Conservation (phyloP, 2,113 vertebrate genomes). For the Colistium nudipinnis region DNA sequence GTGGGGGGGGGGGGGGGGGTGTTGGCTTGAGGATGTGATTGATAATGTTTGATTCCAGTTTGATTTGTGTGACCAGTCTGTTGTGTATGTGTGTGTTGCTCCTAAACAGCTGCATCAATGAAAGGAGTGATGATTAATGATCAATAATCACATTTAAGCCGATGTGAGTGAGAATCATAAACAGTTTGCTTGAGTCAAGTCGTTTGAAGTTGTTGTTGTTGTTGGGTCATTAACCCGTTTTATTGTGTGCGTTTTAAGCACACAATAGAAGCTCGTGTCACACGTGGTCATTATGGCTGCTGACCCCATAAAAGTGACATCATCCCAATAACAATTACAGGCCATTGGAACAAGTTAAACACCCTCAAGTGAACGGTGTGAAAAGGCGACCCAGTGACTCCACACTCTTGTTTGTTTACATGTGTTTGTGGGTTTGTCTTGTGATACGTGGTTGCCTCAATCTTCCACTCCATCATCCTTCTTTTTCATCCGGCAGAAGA, state of each 20-base stretch:
- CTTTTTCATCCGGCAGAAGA: slow-evolving; percentile 50
- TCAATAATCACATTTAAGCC: too few relatives aligned
- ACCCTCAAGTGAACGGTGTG: slow-evolving; percentile 34
- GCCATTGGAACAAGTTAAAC: slow-evolving; percentile 36
- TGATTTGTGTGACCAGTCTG: not conserved
- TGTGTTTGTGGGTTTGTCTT: slow-evolving; percentile 44
- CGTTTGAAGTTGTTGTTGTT: slow-evolving; percentile 35
- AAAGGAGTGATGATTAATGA: too few relatives aligned
- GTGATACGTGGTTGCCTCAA: slow-evolving; percentile 37
- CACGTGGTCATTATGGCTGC: slow-evolving; percentile 46
- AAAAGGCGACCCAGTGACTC: not conserved
- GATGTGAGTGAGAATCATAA: not conserved
- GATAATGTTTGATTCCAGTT: not conserved
- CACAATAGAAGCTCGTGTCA: slow-evolving; percentile 61
- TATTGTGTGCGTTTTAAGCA: slow-evolving; percentile 38
- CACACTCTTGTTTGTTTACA: slow-evolving; percentile 63
- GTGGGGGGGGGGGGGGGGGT: too few relatives aligned
- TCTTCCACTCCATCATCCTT: slow-evolving; percentile 11
- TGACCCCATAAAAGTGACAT: slow-evolving; percentile 67
- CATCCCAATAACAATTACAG: slow-evolving; percentile 58
- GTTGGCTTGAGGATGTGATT: not conserved
- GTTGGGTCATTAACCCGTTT: slow-evolving; percentile 52
- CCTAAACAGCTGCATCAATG: too few relatives aligned
- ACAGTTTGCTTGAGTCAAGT: slow-evolving; percentile 11
- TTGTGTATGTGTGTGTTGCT: not conserved